Base-by-base conservation (phyloP, 2,113 vertebrate species). In the Rhabdornis inornatus region DNA sequence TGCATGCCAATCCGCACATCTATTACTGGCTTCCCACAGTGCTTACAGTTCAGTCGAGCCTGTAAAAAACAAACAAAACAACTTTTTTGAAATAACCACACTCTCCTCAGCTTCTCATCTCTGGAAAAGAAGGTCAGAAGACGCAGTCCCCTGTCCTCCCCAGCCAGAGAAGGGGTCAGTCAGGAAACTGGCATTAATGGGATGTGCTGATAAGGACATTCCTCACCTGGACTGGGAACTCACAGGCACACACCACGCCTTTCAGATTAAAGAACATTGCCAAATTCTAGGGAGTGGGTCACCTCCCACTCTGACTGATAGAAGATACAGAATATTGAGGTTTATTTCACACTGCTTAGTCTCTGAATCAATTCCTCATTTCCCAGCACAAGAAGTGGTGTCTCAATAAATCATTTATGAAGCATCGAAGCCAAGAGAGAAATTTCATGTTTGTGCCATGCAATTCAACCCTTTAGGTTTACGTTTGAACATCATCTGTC, bases 11-110 rank as follows among this genome's bases (percentile, higher is more conserved):
- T 98, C 64, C 99, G 99, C 53, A 99, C 99, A 52, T 99, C 99
- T 95, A 99, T 99, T 94, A 99, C 99, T 6, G 99, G 99, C 97
- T 99, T 99, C 91, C 99, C 99, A 83, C 99, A 99, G 98, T 99
- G 99, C 96, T 99, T 99, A 95, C 99, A 99, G 98, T 99, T 99
- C 97, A 99, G 99, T 83, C 99, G 99, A 87, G 99, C 99, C 99
- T 99, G 96, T 52, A 61, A 89, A 52, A 80, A 92, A 74, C 71
- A 83, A 64, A 94, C 31, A 93, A 90, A 75, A 37, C 94, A 42
- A 31, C 0, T 10, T 7, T 87, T 96, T 31, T 97, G 64, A 91
- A 89, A 77, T 50, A 68, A n/a, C 1, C 13, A 45, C 28, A 52
- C 30, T 77, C 4, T 2, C 35, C 81, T 70, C 45, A 12, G 7